A percentile compares a stretch with the other conserved stretches of the same genome.
Conservation (phyloP, 35 echinoderm and acorn worm species). For the Apostichopus californicus region DNA sequence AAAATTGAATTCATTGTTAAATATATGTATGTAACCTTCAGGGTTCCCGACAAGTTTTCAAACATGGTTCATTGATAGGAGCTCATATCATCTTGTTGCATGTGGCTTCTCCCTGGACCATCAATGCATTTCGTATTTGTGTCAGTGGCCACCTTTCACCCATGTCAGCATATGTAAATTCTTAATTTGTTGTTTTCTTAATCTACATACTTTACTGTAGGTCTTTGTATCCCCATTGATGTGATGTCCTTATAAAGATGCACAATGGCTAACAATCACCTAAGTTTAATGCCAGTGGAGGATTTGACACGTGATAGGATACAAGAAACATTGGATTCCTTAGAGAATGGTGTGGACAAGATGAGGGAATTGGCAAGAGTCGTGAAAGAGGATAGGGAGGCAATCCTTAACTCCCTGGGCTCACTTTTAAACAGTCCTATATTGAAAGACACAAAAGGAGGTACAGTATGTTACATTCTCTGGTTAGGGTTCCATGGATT, state of each 20-base stretch:
- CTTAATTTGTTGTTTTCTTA: too few species aligned
- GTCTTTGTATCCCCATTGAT: background rate
- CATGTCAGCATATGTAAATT: too few species aligned
- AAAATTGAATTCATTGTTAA: too few species aligned
- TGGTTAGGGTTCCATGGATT: too few species aligned
- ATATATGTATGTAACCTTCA: too few species aligned
- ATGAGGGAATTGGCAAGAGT: slow-evolving; percentile 70
- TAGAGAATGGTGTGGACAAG: slow-evolving; percentile 76
- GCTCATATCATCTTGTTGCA: too few species aligned
- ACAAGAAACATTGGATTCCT: slow-evolving; percentile 68
- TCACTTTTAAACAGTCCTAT: slow-evolving; percentile 75
- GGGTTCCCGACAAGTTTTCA: too few species aligned
- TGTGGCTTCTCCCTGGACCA: too few species aligned
- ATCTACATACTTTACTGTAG: too few species aligned
- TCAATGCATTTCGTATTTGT: too few species aligned
- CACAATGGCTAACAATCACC: slow-evolving; percentile 15
- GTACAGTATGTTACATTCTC: slow-evolving; percentile 4
- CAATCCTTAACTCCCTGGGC: slow-evolving; percentile 59
- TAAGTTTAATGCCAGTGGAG: slow-evolving; percentile 9
- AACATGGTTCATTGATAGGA: too few species aligned
- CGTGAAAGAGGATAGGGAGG: slow-evolving; percentile 58
- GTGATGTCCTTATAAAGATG: background rate
- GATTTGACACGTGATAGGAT: slow-evolving; percentile 48
- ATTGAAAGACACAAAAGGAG: slow-evolving; percentile 54
- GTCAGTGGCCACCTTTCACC: too few species aligned